Evolutionary conservation across 2,888 invertebrate genomes (phyloP), one percentile per base, ranked within the genome.

Genomic region (Idaea biselata): DNA sequence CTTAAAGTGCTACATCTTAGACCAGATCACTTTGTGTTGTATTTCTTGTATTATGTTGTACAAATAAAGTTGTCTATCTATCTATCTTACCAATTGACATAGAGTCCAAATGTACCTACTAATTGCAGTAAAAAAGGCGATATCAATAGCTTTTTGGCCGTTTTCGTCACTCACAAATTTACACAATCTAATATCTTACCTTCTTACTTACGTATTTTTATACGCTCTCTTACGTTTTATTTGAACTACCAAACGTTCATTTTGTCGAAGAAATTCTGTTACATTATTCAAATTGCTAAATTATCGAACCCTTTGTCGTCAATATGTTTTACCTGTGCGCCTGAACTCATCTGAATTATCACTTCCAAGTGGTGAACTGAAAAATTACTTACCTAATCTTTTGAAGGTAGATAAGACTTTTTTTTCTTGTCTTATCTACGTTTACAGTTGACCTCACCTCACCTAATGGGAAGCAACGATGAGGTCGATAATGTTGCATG

Each of bases 261-360:
- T 44, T 44, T 44, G 8, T 8, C 11, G 0, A 44, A 11, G 44
- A 44, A 44, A 44, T 44, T 44, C 44, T 14, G 8, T 44, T 14
- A 44, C 8, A 14, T 44, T 44, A 44, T 44, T 44, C 44, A 44
- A 44, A 44, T 44, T 44, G 44, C 44, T 44, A 44, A 44, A 44
- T 44, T 44, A 44, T 44, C 44, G 44, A 44, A 44, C 44, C 44
- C 44, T 44, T 44, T 44, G 44, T 44, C 44, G 44, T 44, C 44
- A 44, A 44, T 44, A 44, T 44, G 14, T 44, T 44, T 44, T 44
- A 44, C 44, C 44, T 44, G 44, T 14, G 44, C 11, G 14, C 11
- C 44, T 14, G 8, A 44, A 44, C 14, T 44, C 44, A 11, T 44
- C 44, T 44, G 44, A 44, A 44, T 44, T 44, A 44, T 44, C 11